These are phyloP conservation scores for Ochotona princeps DNA, from an alignment of 2,113 vertebrate genomes.

Conservation along the genomic window DNA sequence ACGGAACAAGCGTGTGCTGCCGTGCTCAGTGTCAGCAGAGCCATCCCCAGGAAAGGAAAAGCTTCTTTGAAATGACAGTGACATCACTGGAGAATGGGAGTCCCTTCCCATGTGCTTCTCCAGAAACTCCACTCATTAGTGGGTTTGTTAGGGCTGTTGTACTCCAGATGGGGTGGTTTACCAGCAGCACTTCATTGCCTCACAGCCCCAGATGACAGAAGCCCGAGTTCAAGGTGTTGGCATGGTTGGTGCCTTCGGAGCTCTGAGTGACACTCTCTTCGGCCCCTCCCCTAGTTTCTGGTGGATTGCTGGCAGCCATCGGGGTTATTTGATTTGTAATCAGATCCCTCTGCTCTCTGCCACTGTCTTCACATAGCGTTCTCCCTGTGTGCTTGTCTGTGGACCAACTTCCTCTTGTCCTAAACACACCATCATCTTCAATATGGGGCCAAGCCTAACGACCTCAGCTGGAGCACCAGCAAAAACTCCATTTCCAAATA, in stretches of 20 bases:
- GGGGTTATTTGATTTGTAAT: not conserved
- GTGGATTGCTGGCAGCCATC: not conserved
- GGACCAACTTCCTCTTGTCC: not conserved
- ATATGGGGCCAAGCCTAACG: not conserved
- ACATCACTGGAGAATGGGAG: not conserved
- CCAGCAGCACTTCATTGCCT: not conserved
- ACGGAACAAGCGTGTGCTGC: not conserved
- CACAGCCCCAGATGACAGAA: not conserved
- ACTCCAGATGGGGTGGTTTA: too few relatives aligned
- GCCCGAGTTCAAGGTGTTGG: not conserved
- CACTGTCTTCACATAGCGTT: not conserved
- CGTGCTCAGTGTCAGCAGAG: not conserved
- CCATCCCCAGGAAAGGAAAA: not conserved
- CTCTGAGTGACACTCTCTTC: not conserved
- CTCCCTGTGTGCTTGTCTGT: not conserved
- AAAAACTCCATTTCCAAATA: not conserved
- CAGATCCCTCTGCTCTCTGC: not conserved
- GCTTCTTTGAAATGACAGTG: not conserved
- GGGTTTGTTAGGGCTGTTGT: not conserved
- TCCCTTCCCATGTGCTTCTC: not conserved
- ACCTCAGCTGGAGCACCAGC: not conserved
- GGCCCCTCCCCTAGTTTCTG: not conserved
- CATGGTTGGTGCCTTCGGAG: not conserved
- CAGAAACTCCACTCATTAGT: not conserved
- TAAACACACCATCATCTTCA: not conserved